Conservation (phyloP, 1,140 invertebrate genomes). For the Neodiprion virginianus region DNA sequence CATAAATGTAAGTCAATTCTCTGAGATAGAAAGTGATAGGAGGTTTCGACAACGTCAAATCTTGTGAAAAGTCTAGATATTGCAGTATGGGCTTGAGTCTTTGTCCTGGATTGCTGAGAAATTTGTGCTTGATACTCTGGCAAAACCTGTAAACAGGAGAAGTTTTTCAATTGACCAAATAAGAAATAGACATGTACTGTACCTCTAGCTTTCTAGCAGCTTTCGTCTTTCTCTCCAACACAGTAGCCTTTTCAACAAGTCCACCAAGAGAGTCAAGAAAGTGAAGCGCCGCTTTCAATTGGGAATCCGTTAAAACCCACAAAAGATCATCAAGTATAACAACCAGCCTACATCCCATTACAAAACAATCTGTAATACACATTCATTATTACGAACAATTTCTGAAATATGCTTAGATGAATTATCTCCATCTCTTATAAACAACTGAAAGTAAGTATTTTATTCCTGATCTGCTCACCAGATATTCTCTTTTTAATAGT, state of each 20-base stretch:
- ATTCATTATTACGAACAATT: conserved; percentile 23
- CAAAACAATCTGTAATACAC: conserved; percentile 82
- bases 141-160: conserved; percentile 64
- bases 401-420: background rate
- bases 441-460: background rate
- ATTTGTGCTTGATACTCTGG: conserved; percentile 83
- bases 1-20: conserved; percentile 96
- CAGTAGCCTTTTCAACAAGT: conserved; percentile 83
- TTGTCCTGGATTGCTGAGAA: conserved; percentile 68
- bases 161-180: background rate
- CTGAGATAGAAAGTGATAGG: conserved; percentile 94
- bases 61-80: conserved; percentile 79
- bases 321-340: conserved; percentile 94
- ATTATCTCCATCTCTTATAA: conserved; percentile 9
- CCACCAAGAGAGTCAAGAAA: conserved; percentile 91
- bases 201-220: conserved; percentile 90
- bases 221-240: conserved; percentile 84
- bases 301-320: conserved; percentile 98
- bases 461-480: conserved; percentile 65
- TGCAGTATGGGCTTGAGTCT: conserved; percentile 53
- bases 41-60: conserved; percentile 96
- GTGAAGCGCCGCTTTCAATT: conserved; percentile 92
- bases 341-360: conserved; percentile 90
- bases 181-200: conserved; percentile 25
- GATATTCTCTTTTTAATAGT: conserved; percentile 94